Evolutionary conservation across 2,113 vertebrate genomes (phyloP), one percentile per base, ranked within the genome.

Genomic region (Tachuris rubrigastra): DNA sequence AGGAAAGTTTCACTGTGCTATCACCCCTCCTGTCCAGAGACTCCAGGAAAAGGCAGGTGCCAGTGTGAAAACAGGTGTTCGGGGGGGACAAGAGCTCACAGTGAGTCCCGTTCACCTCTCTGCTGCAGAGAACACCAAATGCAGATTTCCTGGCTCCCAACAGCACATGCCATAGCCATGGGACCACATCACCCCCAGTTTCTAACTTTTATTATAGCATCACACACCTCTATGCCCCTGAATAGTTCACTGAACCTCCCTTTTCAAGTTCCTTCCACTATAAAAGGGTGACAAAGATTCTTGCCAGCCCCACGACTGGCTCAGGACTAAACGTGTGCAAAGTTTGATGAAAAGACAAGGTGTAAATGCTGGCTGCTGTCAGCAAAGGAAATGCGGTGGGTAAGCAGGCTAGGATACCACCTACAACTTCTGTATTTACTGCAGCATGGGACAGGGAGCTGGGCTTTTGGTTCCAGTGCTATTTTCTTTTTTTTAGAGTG

Each of bases 341-440:
- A 73, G 9, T 56, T 11, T 76, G 81, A 76, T 47, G 78, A 93
- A 82, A 93, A 74, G 63, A 47, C 50, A 66, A 80, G 59, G 87
- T 94, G 71, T 77, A 79, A 95, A 74, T 41, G 46, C 72, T 77
- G 85, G 37, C 41, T 65, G 79, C 85, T 90, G 92, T 86, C 87
- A 86, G 67, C 39, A 1, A 58, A 85, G 85, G 93, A 91, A 96
- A 94, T 28, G 19, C 55, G 44, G 35, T 1, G 18, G 72, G 44
- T 92, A 94, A 91, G 46, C 68, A 69, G 37, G 14, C 63, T 84
- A 27, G 59, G 39, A 53, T 52, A 44, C 76, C 73, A 88, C 79
- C 88, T 91, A 72, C 68, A 81, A 17, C 37, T 81, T 41, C 72
- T 71, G 41, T n/a, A 90, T 39, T 86, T 77, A 39, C 30, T 69